These are phyloP conservation scores for Rotaria magnacalcarata DNA, from an alignment of 2,888 invertebrate species.

Conservation along the genomic window DNA sequence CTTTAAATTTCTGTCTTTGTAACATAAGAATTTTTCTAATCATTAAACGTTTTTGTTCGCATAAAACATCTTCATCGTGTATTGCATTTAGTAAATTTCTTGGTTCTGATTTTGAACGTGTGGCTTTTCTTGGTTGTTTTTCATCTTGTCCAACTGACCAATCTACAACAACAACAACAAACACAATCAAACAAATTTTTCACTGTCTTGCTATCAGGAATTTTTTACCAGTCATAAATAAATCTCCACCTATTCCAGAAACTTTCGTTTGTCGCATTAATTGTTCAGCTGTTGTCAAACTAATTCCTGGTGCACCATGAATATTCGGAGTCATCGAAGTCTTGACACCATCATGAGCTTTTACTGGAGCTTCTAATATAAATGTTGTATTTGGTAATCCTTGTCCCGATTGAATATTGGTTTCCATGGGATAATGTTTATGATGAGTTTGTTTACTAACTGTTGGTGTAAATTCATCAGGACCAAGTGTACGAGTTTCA, in stretches of 20 bases:
- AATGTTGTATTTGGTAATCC: not conserved
- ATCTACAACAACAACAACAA: not conserved
- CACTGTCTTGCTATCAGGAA: not conserved
- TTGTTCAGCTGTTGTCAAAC: not conserved
- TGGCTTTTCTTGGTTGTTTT: not conserved
- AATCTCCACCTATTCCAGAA: not conserved
- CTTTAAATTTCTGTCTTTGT: conserved; percentile 22
- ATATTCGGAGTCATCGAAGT: not conserved
- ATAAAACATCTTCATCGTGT: not conserved
- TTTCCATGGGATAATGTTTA: not conserved
- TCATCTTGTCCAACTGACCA: conserved; percentile 8
- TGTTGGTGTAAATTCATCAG: not conserved
- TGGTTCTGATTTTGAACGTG: not conserved
- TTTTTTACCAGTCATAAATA: conserved; percentile 2
- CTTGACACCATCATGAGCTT: not conserved
- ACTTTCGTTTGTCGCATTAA: not conserved
- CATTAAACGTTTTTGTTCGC: conserved; percentile 8
- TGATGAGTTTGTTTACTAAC: not conserved
- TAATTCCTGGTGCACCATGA: not conserved
- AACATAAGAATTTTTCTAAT: conserved; percentile 6
- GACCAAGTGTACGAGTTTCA: conserved; percentile 21
- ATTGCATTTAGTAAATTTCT: not conserved
- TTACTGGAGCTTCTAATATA: not conserved
- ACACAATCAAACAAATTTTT: not conserved
- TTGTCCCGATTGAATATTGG: not conserved